These are phyloP conservation scores for Salminus brasiliensis DNA, from an alignment of 2,113 vertebrate genomes.

Conservation along the genomic window DNA sequence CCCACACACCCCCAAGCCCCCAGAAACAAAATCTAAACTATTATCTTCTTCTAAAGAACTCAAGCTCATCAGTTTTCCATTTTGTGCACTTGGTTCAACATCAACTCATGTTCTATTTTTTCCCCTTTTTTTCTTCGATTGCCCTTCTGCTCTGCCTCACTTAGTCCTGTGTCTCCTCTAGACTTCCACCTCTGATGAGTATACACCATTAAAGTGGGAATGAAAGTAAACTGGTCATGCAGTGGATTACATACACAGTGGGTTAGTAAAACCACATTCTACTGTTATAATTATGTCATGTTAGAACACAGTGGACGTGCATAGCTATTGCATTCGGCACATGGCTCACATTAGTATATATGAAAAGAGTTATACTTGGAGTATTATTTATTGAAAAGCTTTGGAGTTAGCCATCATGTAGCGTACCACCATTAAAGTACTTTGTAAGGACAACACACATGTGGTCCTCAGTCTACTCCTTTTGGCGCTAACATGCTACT, in stretches of 20 bases:
- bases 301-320: background rate
- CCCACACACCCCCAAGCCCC: conserved; percentile 21
- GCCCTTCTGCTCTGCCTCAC: background rate
- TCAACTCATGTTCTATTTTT: background rate
- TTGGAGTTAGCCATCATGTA: too few relatives aligned
- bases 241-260: background rate
- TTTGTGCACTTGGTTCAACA: conserved; percentile 20
- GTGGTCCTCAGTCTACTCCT: background rate
- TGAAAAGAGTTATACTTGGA: background rate
- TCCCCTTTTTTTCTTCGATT: background rate
- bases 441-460: background rate
- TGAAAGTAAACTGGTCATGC: background rate
- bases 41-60: conserved; percentile 34
- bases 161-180: background rate
- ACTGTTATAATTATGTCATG: background rate
- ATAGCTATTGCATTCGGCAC: background rate
- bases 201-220: background rate
- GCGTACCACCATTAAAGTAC: background rate
- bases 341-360: background rate
- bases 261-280: background rate
- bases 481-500: background rate
- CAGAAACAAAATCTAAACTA: conserved; percentile 12
- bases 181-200: background rate
- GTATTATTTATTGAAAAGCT: background rate
- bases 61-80: conserved; percentile 11